Conservation (phyloP, 2,113 vertebrate genomes). For the Sinocyclocheilus anophthalmus region DNA sequence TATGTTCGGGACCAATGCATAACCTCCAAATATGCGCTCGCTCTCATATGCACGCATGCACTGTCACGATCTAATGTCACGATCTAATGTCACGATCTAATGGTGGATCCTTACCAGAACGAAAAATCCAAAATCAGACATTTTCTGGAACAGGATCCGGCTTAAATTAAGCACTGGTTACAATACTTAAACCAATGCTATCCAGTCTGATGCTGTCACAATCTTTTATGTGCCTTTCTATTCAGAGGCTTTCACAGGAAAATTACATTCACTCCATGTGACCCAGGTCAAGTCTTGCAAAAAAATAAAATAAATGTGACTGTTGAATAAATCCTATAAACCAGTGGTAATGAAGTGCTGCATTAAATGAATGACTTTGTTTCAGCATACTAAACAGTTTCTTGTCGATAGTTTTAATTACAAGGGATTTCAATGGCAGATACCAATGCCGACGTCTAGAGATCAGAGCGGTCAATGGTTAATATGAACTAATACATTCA, state of each 20-base stretch:
- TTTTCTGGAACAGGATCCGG: no score
- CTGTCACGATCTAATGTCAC: no score
- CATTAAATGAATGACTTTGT: neutral
- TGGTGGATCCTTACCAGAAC: no score
- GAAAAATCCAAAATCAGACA: no score
- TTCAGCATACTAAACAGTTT: slow-evolving; percentile 15
- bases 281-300: neutral
- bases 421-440: slow-evolving; percentile 12
- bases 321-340: neutral
- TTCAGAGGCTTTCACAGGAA: neutral
- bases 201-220: neutral
- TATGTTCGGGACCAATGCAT: no score
- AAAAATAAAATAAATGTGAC: neutral
- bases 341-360: neutral
- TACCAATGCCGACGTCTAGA: neutral
- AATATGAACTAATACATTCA: neutral
- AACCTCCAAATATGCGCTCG: no score
- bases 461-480: neutral
- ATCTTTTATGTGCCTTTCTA: neutral
- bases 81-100: no score
- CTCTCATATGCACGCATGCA: no score
- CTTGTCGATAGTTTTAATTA: slow-evolving; percentile 1
- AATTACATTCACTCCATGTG: neutral
- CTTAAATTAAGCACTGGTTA: no score
- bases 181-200: neutral